These are phyloP conservation scores for Nemotelus pantherinus DNA, from an alignment of 2,888 invertebrate species.

Conservation along the genomic window DNA sequence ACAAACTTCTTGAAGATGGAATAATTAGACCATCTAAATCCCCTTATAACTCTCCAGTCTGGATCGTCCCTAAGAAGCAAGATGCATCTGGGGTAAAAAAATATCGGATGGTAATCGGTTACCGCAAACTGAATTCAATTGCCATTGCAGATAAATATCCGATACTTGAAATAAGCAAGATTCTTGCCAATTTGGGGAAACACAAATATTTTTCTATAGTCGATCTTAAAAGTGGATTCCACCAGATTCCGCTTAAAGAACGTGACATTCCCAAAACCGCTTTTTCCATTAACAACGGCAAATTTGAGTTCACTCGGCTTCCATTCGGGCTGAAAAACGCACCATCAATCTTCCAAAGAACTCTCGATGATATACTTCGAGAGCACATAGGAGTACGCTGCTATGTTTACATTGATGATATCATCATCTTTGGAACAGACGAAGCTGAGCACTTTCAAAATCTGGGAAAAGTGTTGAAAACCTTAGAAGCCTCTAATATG, in stretches of 20 bases:
- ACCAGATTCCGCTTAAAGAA: neutral
- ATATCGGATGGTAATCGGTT: neutral
- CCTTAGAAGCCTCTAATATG: neutral
- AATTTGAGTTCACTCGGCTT: neutral
- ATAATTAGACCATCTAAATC: neutral
- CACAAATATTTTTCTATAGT: neutral
- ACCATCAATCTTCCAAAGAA: neutral
- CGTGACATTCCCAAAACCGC: conserved; percentile 9
- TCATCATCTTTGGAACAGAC: conserved; percentile 1
- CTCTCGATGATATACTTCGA: neutral
- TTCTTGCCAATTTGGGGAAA: neutral
- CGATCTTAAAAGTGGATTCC: conserved; percentile 9
- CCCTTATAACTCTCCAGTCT: conserved; percentile 4
- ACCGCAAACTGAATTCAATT: no score
- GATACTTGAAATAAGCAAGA: neutral
- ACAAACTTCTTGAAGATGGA: neutral
- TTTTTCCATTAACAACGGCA: neutral
- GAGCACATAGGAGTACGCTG: neutral
- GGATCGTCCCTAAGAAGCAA: neutral
- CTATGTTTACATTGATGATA: conserved; percentile 4
- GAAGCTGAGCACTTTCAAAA: neutral
- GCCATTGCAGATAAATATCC: neutral
- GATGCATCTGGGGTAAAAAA: neutral
- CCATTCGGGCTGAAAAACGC: conserved; percentile 7
- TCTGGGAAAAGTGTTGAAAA: neutral